A percentile compares a stretch with the other conserved stretches of the same genome.
phyloP scores from a whole-genome alignment of 2,888 invertebrate species.

The Elmis aenea region DNA sequence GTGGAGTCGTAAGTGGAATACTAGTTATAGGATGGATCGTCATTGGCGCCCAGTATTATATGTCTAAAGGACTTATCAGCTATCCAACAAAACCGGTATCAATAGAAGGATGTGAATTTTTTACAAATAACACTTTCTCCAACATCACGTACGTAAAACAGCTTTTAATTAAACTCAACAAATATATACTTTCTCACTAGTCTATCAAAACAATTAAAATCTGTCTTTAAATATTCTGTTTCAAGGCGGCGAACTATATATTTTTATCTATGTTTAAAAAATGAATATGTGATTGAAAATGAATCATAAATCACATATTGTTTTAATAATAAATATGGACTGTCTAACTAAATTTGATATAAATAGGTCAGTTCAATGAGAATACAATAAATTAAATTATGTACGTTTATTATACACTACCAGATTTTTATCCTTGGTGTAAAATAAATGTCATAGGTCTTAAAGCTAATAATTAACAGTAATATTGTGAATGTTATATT shows the following conservation, averaged over 20 bases:
- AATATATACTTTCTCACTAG: not conserved
- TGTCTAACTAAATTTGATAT: too few species aligned
- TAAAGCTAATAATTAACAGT: too few species aligned
- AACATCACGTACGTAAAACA: not conserved
- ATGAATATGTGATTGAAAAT: too few species aligned
- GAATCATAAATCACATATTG: too few species aligned
- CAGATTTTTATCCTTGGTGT: too few species aligned
- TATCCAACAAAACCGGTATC: constrained; percentile 7
- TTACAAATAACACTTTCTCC: not conserved
- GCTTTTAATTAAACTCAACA: not conserved
- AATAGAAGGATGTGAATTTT: constrained; percentile 6
- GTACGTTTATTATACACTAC: too few species aligned
- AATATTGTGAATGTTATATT: too few species aligned
- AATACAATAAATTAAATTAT: too few species aligned
- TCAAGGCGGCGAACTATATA: constrained; percentile 6
- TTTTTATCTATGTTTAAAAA: too few species aligned
- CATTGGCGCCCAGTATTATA: constrained; percentile 46
- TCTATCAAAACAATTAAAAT: not conserved
- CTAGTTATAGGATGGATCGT: constrained; percentile 54
- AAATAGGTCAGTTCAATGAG: too few species aligned
- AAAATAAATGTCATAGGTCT: too few species aligned
- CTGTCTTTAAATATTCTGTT: not conserved
- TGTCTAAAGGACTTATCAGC: constrained; percentile 1
- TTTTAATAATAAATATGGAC: too few species aligned
- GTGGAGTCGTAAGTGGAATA: constrained; percentile 51